Evolutionary conservation across 2,888 invertebrate genomes (phyloP).

Genomic region (Drosophila longiperda): DNA sequence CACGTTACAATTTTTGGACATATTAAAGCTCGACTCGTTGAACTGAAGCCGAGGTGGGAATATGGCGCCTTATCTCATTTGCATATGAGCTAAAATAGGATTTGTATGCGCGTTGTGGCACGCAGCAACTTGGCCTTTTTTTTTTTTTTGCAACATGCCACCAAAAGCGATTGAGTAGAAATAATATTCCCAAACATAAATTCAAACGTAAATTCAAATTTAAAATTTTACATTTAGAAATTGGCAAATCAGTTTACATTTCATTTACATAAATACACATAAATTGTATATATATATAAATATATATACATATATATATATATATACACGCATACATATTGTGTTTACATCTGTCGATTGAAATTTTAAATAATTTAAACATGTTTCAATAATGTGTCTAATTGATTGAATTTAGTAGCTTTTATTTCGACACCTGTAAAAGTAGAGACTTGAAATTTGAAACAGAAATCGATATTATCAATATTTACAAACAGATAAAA

Average conservation of each 20-base stretch:
- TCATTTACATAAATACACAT: neutral
- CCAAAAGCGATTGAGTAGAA: neutral
- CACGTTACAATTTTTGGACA: slow-evolving; percentile 45
- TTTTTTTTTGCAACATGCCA: slow-evolving; percentile 15
- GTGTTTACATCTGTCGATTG: neutral
- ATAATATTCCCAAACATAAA: neutral
- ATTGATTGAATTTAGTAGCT: neutral
- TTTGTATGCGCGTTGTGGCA: slow-evolving; percentile 9
- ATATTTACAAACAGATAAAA: no score
- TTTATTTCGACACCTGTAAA: neutral
- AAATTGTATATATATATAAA: neutral
- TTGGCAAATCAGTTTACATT: neutral
- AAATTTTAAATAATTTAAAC: neutral
- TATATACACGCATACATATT: neutral
- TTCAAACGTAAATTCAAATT: neutral
- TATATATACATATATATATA: neutral
- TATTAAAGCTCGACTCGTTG: slow-evolving; percentile 50
- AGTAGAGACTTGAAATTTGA: no score
- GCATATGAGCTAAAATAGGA: slow-evolving; percentile 50
- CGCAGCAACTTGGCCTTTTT: slow-evolving; percentile 43
- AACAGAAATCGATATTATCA: no score
- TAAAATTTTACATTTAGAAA: neutral
- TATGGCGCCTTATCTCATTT: slow-evolving; percentile 55
- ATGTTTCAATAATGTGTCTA: neutral
- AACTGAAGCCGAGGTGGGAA: slow-evolving; percentile 27